phyloP scores from a whole-genome alignment of 2,113 vertebrate species.

The Podiceps cristatus region DNA sequence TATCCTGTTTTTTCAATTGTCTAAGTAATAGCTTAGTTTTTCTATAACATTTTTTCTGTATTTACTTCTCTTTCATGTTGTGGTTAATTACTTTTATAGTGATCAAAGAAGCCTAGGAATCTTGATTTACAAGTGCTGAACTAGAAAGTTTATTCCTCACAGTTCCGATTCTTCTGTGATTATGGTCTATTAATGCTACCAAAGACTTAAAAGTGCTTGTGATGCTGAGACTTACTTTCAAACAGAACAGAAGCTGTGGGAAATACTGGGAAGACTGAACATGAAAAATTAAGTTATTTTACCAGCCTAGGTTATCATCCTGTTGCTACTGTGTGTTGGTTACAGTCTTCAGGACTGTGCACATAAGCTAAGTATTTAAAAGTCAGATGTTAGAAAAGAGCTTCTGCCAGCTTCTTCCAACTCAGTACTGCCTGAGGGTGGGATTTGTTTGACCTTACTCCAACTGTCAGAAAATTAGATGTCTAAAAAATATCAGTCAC shows the following conservation, averaged over 20 bases:
- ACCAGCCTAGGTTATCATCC: neutral
- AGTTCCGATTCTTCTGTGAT: neutral
- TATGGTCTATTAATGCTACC: neutral
- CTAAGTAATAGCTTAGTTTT: neutral
- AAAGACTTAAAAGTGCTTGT: neutral
- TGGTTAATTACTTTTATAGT: neutral
- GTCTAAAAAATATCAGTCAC: neutral
- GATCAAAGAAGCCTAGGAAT: neutral
- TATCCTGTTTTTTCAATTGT: neutral
- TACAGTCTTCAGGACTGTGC: neutral
- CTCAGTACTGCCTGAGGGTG: neutral
- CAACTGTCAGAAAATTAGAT: constrained; percentile 13
- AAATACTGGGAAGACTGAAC: neutral
- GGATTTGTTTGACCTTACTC: constrained; percentile 23
- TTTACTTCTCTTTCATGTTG: neutral
- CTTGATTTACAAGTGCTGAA: neutral
- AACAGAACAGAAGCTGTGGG: neutral
- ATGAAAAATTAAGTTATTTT: neutral
- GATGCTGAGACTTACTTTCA: neutral
- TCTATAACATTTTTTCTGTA: neutral
- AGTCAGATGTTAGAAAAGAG: neutral
- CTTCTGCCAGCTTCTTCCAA: neutral
- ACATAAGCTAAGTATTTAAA: neutral
- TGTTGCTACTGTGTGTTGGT: neutral
- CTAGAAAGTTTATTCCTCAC: neutral